Evolutionary conservation across 1,140 invertebrate genomes (phyloP), one percentile per base, ranked within the genome.

Genomic region (Drosophila littoralis): DNA sequence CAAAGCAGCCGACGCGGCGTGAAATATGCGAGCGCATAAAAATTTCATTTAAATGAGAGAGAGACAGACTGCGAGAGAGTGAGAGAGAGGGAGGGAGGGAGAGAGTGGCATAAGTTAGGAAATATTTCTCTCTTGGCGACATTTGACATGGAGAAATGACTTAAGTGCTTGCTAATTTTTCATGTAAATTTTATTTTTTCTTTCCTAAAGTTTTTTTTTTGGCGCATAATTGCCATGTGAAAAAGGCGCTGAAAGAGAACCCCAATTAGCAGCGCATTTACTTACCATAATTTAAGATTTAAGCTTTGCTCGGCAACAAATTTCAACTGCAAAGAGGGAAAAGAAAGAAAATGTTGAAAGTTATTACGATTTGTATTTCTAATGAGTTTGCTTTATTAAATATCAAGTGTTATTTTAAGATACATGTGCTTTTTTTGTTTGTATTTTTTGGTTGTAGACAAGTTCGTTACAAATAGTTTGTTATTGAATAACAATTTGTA

Each of bases 221-320:
- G 33, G n/a, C 22, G 15, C 60, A 40, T 51, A 73, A 59, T 73
- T 74, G 65, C n/a, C 57, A 52, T 64, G 59, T 64, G 45, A 50
- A 45, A 68, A 33, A 38, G 22, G 35, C 54, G 35, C 50, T 28
- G 45, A 40, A 60, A 35, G 15, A 36, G 43, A 68, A 73, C 64
- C 43, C 82, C 70, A 86, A 86, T 85, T 86, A 82, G 69, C 60
- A 57, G 22, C 32, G 36, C 86, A 52, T 86, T 88, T 73, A 83
- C 82, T 88, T 79, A 86, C 82, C 82, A 88, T 86, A 76, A 79
- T 79, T 88, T 72, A 66, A 79, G 75, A 79, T 73, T 82, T 73
- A 61, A 79, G 75, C 63, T 79, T 57, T 60, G 60, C 50, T 64
- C 45, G 73, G 35, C 51, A 40, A 33, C 51, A 69, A 77, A 38